A percentile compares a stretch with the other conserved stretches of the same genome.
Conservation (phyloP, 2,888 invertebrate species). For the Calameuta pallipes region DNA sequence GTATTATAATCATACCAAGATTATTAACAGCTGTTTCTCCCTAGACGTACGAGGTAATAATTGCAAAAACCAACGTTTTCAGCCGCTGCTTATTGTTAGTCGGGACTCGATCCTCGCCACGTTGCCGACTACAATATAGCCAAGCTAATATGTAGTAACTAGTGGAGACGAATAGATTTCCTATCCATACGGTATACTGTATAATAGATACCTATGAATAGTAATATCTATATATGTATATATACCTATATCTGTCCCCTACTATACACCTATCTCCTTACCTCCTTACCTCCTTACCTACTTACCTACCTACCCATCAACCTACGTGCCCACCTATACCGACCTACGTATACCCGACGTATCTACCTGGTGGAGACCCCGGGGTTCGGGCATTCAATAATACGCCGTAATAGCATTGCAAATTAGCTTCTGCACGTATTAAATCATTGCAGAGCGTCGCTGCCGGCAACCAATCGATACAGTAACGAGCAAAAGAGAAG, state of each 20-base stretch:
- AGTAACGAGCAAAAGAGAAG: constrained; percentile 17
- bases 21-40: constrained; percentile 47
- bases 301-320: too few relatives aligned
- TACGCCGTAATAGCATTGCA: constrained; percentile 47
- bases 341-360: too few relatives aligned
- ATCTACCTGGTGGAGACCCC: constrained; percentile 9
- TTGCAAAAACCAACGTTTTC: constrained; percentile 48
- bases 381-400: constrained; percentile 35
- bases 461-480: constrained; percentile 30
- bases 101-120: neutral
- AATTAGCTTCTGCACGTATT: constrained; percentile 46
- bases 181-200: too few relatives aligned
- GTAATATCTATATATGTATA: neutral
- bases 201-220: neutral
- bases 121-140: too few relatives aligned
- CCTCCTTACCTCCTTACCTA: too few relatives aligned
- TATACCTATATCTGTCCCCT: neutral
- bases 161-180: too few relatives aligned
- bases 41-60: constrained; percentile 50
- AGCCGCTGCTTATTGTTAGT: constrained; percentile 20
- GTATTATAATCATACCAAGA: constrained; percentile 35
- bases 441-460: constrained; percentile 35
- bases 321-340: too few relatives aligned
- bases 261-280: too few relatives aligned
- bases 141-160: too few relatives aligned